Percentiles rank a stretch among this genome's conserved stretches.
These are phyloP conservation scores for Argentina silus DNA, from an alignment of 2,797 vertebrate species.

Conservation along the genomic window DNA sequence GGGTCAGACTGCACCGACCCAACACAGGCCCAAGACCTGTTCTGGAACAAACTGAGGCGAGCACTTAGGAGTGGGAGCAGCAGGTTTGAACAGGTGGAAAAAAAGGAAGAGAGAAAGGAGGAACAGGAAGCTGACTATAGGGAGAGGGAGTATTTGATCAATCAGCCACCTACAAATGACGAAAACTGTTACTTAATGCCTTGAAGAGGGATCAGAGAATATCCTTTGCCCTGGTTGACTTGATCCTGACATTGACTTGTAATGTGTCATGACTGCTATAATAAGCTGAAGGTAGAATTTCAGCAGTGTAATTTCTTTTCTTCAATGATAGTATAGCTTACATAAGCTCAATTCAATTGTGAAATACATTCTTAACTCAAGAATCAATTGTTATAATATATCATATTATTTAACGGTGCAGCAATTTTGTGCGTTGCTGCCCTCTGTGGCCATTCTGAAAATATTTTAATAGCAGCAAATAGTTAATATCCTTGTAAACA, in stretches of 20 bases:
- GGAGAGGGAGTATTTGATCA: constrained; percentile 32
- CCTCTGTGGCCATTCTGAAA: too few species aligned
- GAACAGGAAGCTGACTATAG: constrained; percentile 4
- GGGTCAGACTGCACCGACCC: constrained; percentile 69
- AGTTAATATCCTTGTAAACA: too few species aligned
- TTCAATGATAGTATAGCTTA: too few species aligned
- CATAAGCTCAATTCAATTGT: not conserved
- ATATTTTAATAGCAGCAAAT: too few species aligned
- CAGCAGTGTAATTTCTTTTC: too few species aligned
- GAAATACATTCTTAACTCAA: too few species aligned
- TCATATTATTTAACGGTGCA: too few species aligned
- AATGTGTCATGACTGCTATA: not conserved
- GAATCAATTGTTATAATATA: not conserved
- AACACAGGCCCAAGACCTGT: constrained; percentile 75
- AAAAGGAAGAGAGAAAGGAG: constrained; percentile 8
- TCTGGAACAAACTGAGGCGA: constrained; percentile 82
- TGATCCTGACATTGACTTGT: too few species aligned
- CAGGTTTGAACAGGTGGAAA: constrained; percentile 46
- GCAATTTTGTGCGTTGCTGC: too few species aligned
- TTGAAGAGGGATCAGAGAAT: constrained; percentile 29
- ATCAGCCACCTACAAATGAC: constrained; percentile 41
- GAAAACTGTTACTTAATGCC: constrained; percentile 56
- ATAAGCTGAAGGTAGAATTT: not conserved
- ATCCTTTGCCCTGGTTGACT: too few species aligned
- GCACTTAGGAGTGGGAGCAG: constrained; percentile 70